phyloP scores from a whole-genome alignment of 2,888 invertebrate species.

The Thera britannica region DNA sequence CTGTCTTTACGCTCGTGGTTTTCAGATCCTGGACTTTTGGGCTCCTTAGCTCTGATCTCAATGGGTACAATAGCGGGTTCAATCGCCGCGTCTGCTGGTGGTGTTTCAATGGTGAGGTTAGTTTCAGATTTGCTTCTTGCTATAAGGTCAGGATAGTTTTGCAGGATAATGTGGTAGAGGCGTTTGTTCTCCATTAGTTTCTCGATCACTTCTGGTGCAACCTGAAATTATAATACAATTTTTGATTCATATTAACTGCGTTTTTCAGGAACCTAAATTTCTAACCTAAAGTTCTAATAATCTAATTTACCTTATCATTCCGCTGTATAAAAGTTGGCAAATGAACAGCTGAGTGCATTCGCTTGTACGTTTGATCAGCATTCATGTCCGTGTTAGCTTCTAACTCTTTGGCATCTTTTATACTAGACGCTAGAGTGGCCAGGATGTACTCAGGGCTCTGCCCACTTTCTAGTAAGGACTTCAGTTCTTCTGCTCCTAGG shows the following conservation, averaged over 20 bases:
- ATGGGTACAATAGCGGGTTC: conserved; percentile 66
- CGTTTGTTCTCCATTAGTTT: conserved; percentile 86
- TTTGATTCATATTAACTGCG: background rate
- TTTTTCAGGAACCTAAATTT: background rate
- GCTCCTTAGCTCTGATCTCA: conserved; percentile 56
- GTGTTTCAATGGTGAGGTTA: conserved; percentile 68
- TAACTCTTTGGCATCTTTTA: conserved; percentile 76
- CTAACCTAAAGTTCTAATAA: too few relatives aligned
- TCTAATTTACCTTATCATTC: conserved; percentile 86
- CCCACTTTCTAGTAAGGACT: conserved; percentile 88
- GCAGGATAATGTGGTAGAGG: conserved; percentile 87
- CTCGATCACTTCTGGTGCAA: conserved; percentile 89
- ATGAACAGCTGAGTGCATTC: conserved; percentile 88
- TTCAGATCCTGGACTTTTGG: conserved; percentile 45
- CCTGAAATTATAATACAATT: conserved; percentile 65
- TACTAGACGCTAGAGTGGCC: conserved; percentile 85
- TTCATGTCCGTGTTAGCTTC: conserved; percentile 78
- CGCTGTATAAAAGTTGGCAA: conserved; percentile 91
- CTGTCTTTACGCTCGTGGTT: conserved; percentile 10
- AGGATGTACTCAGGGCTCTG: conserved; percentile 87
- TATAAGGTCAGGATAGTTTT: conserved; percentile 88
- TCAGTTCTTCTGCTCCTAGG: conserved; percentile 86
- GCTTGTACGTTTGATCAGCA: conserved; percentile 64
- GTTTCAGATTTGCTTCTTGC: conserved; percentile 86
- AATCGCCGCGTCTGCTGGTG: conserved; percentile 39